These are phyloP conservation scores for Chloropsis hardwickii DNA, from an alignment of 2,113 vertebrate species.

Conservation along the genomic window DNA sequence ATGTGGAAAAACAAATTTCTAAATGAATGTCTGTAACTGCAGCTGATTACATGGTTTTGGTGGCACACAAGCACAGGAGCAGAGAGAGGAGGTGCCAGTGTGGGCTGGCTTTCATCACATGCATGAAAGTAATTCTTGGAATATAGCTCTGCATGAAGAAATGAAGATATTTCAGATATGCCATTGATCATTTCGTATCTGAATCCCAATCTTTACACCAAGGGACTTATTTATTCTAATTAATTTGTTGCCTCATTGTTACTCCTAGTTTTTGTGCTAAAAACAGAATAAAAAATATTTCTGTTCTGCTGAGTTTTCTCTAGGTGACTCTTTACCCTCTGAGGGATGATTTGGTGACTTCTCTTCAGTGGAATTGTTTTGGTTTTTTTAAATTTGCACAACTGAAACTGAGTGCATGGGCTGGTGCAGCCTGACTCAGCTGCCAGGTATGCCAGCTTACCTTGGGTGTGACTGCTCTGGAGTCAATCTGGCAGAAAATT, in stretches of 20 bases:
- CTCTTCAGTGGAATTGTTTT: not conserved
- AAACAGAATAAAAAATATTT: not conserved
- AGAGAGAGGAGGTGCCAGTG: not conserved
- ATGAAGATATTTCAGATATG: not conserved
- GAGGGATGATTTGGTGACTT: not conserved
- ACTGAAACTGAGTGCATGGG: slow-evolving; percentile 12
- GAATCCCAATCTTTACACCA: accelerated
- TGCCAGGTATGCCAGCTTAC: not conserved
- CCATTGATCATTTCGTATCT: not conserved
- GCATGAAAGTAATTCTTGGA: not conserved
- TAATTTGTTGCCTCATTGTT: not conserved
- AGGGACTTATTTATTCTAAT: not conserved
- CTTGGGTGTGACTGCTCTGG: slow-evolving; percentile 15
- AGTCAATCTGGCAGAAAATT: not conserved
- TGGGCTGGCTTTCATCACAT: not conserved
- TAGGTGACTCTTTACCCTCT: not conserved
- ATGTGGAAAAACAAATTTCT: not conserved
- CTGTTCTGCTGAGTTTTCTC: not conserved
- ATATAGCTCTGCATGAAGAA: not conserved
- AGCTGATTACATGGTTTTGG: not conserved
- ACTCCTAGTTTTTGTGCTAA: not conserved
- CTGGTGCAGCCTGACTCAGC: slow-evolving; percentile 48
- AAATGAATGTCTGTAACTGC: not conserved
- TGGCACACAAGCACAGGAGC: not conserved
- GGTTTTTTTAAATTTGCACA: not conserved